Conservation (phyloP, 2,113 vertebrate genomes). For the Pelvicachromis taeniatus region DNA sequence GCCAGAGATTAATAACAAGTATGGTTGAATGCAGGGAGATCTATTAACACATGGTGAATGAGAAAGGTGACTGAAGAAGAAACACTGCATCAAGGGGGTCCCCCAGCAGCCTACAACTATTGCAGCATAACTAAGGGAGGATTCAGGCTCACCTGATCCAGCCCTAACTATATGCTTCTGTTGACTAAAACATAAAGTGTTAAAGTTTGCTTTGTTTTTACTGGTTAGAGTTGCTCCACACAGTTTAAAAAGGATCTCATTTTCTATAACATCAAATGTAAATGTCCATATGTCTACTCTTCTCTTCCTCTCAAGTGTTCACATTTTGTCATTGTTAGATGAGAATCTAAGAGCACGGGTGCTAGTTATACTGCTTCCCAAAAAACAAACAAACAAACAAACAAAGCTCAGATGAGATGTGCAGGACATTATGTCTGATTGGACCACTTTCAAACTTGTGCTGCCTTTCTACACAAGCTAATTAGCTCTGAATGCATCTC, state of each 20-base stretch:
- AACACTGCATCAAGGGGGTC: neutral
- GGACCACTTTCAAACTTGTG: too few relatives aligned
- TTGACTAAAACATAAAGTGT: neutral
- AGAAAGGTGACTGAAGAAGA: neutral
- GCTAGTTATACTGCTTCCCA: neutral
- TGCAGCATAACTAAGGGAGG: neutral
- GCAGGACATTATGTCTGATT: neutral
- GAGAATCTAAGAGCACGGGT: neutral
- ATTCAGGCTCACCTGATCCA: neutral
- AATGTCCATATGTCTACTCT: neutral
- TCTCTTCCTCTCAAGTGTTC: neutral
- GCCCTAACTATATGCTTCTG: neutral
- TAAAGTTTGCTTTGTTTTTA: neutral
- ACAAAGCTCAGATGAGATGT: neutral
- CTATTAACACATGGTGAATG: neutral
- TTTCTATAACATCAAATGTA: neutral
- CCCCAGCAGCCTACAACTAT: neutral
- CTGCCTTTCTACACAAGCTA: too few relatives aligned
- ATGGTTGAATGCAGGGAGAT: neutral
- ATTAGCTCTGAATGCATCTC: neutral
- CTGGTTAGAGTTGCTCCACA: neutral
- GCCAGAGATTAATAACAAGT: neutral
- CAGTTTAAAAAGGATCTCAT: neutral
- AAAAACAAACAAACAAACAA: neutral
- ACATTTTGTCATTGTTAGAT: too few relatives aligned